phyloP scores from a whole-genome alignment of 92 coral and sea anemone genomes.

The Parazoanthus swiftii region DNA sequence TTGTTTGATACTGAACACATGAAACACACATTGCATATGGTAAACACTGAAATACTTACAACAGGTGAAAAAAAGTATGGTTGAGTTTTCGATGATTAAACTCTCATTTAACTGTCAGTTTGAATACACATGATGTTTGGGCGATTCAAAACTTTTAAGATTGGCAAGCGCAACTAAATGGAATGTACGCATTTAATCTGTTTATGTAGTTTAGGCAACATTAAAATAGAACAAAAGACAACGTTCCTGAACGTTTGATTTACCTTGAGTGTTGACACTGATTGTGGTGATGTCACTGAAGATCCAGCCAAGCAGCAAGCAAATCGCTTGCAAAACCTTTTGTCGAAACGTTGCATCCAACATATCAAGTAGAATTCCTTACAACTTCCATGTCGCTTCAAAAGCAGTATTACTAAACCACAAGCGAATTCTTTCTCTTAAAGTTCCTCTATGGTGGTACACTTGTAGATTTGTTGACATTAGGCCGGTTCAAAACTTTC shows the following conservation, averaged over 20 bases:
- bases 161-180: neutral
- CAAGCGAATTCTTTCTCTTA: neutral
- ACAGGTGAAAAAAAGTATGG: neutral
- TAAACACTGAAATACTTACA: neutral
- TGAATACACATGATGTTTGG: too few relatives aligned
- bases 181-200: too few relatives aligned
- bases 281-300: neutral
- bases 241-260: neutral
- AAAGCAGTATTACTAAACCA: neutral
- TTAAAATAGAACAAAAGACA: neutral
- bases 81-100: neutral
- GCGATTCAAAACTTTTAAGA: neutral
- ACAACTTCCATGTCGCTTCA: neutral
- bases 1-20: too few relatives aligned
- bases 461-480: neutral
- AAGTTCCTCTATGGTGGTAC: neutral
- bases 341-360: neutral
- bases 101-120: neutral
- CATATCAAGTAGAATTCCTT: slow-evolving; percentile 9
- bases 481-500: neutral
- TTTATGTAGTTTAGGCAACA: neutral
- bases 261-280: slow-evolving; percentile 41
- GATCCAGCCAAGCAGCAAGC: neutral
- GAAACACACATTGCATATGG: too few relatives aligned
- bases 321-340: neutral